Conservation (phyloP, 2,888 invertebrate genomes). For the Synergus gifuensis region DNA sequence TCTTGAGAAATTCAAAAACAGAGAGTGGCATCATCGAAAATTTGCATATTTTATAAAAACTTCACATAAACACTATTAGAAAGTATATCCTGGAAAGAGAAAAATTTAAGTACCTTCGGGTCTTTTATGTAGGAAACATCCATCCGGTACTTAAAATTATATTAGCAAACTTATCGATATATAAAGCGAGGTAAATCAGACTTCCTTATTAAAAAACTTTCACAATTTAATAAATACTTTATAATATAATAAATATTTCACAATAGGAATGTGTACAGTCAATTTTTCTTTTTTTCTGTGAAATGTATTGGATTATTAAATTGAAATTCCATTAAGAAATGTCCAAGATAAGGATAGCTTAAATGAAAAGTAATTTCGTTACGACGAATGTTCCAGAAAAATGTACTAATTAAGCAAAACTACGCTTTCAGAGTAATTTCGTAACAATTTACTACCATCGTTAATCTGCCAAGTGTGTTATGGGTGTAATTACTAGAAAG, state of each 20-base stretch:
- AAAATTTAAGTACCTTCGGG: not conserved
- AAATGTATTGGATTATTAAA: not conserved
- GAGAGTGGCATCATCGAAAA: constrained; percentile 5
- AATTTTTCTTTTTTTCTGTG: not conserved
- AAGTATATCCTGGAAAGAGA: not conserved
- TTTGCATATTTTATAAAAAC: constrained; percentile 22
- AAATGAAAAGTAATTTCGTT: not conserved
- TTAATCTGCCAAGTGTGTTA: constrained; percentile 1
- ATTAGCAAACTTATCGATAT: not conserved
- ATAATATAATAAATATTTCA: not conserved
- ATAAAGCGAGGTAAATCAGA: not conserved
- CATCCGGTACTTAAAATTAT: not conserved
- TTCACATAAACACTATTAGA: constrained; percentile 1
- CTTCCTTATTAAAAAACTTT: not conserved
- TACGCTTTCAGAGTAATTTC: not conserved
- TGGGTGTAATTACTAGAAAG: not conserved
- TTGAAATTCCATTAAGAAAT: not conserved
- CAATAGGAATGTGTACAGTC: not conserved
- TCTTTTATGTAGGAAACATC: not conserved
- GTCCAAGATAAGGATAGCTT: not conserved
- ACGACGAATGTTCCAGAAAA: not conserved
- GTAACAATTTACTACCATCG: not conserved
- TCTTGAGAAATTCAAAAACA: constrained; percentile 23
- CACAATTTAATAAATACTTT: not conserved
- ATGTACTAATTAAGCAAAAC: constrained; percentile 1